Conservation (phyloP, 2,113 vertebrate genomes). For the Cnemophilus loriae region DNA sequence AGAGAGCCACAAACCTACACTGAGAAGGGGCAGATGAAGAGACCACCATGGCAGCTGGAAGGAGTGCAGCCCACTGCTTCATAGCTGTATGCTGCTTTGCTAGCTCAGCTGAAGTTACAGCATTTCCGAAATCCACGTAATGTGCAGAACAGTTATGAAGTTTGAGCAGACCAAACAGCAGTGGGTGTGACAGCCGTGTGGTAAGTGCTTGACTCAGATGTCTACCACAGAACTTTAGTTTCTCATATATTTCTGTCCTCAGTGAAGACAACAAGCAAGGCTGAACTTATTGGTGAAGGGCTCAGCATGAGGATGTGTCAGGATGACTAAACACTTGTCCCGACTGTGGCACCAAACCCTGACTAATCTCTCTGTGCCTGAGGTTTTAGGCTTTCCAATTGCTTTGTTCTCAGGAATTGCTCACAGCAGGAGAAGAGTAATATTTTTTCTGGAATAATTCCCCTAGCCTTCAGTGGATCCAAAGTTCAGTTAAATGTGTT, state of each 20-base stretch:
- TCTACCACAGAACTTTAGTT: constrained; percentile 24
- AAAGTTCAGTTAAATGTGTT: neutral
- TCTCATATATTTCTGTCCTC: constrained; percentile 26
- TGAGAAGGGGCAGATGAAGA: neutral
- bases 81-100: neutral
- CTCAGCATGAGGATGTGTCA: neutral
- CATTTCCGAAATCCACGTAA: neutral
- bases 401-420: constrained; percentile 6
- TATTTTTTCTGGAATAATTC: constrained; percentile 32
- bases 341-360: neutral
- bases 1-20: neutral
- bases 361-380: constrained; percentile 30
- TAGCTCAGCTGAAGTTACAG: neutral
- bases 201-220: constrained; percentile 50
- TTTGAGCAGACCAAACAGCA: constrained; percentile 18
- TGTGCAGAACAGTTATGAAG: neutral
- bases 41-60: neutral
- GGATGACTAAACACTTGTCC: constrained; percentile 35
- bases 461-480: neutral
- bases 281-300: constrained; percentile 18
- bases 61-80: neutral
- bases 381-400: constrained; percentile 20
- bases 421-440: constrained; percentile 35
- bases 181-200: constrained; percentile 34
- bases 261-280: neutral